Evolutionary conservation across 53 echinoderm and acorn worm species (phyloP).

Genomic region (Echinarachnius parma): DNA sequence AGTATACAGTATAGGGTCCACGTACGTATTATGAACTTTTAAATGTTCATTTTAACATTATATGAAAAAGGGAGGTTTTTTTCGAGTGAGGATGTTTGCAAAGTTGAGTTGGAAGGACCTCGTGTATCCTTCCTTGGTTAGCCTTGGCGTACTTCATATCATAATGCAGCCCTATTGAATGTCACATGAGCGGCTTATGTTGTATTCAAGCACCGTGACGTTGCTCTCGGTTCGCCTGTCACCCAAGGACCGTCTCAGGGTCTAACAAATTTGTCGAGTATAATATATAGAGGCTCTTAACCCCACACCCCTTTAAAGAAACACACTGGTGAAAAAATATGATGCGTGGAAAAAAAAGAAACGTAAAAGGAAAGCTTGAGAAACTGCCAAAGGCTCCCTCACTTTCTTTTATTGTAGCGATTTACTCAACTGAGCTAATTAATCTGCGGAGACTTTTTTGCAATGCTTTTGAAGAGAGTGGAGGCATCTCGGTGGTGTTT

Average conservation of each 20-base stretch:
- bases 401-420: conserved; percentile 34
- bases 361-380: conserved; percentile 39
- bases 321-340: conserved; percentile 2
- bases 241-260: conserved; percentile 8
- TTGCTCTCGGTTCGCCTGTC: conserved; percentile 27
- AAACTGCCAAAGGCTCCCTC: conserved; percentile 34
- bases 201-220: no score
- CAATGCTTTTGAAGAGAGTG: conserved; percentile 9
- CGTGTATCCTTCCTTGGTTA: no score
- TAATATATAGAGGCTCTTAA: conserved; percentile 45
- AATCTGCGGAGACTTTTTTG: conserved; percentile 34
- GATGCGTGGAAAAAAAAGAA: no score
- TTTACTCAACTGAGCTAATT: conserved; percentile 55
- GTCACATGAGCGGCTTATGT: no score
- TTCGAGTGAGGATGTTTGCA: no score
- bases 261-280: conserved; percentile 44
- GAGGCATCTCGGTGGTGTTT: conserved; percentile 9
- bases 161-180: no score
- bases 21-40: no score
- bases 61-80: no score
- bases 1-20: no score
- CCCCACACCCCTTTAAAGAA: conserved; percentile 35
- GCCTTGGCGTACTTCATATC: no score
- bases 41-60: no score
- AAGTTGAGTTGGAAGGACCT: no score